A percentile compares a stretch with the other conserved stretches of the same genome.
These are phyloP conservation scores for Percina caprodes DNA, from an alignment of 2,113 vertebrate species.

Conservation along the genomic window DNA sequence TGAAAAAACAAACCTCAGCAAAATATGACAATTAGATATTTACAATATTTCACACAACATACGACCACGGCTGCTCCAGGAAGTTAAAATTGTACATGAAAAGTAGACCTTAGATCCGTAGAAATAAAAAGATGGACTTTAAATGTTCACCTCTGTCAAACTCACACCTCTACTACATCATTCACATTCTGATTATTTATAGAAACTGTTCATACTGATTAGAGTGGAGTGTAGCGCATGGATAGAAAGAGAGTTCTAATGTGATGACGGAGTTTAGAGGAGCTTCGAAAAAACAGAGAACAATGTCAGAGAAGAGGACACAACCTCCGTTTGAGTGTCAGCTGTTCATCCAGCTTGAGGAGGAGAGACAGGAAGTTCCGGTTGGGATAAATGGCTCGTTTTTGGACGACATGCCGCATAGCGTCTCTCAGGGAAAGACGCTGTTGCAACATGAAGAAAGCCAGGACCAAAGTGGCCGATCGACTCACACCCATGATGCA, in stretches of 20 bases:
- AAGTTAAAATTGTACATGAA: neutral
- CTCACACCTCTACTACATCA: neutral
- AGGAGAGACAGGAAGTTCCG: conserved; percentile 91
- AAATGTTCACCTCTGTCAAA: neutral
- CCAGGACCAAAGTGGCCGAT: conserved; percentile 86
- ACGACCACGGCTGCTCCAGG: neutral
- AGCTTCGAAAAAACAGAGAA: neutral
- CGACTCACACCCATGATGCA: conserved; percentile 90
- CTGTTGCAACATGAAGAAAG: conserved; percentile 85
- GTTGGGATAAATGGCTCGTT: conserved; percentile 86
- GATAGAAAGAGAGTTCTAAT: conserved; percentile 3
- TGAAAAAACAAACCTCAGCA: conserved; percentile 23
- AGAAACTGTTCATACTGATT: neutral
- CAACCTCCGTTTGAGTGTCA: conserved; percentile 76
- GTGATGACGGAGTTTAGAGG: neutral
- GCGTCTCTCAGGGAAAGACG: conserved; percentile 82
- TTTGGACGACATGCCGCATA: conserved; percentile 76
- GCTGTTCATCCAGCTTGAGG: conserved; percentile 82
- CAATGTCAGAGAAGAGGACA: conserved; percentile 82
- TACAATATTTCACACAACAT: conserved; percentile 23
- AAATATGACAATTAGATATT: conserved; percentile 2
- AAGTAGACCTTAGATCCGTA: neutral
- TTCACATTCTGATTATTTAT: conserved; percentile 3
- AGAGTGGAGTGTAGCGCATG: neutral
- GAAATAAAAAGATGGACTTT: neutral